Evolutionary conservation across 2,888 invertebrate species (phyloP), one percentile per base, ranked within the genome.

Genomic region (Synergus japonicus): DNA sequence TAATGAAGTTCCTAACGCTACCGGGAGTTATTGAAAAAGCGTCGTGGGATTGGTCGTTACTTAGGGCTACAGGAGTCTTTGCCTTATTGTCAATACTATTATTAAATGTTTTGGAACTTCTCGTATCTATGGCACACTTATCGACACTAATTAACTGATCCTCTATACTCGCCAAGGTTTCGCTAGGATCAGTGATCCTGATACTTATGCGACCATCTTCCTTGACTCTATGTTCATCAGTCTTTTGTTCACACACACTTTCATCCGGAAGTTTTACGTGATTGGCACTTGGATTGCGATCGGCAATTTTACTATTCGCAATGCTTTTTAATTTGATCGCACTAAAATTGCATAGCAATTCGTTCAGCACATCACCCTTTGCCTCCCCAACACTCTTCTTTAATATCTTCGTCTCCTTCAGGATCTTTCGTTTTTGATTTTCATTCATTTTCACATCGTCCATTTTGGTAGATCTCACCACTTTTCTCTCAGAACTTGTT

Each of bases 51-150:
- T 90, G 91, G 89, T 91, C 90, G 84, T 86, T 87, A 88, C 89
- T 91, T 91, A 91, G 80, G 85, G 83, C 90, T 90, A 91, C 87
- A 87, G 91, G 88, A 88, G 86, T 86, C 85, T 84, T 88, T 87
- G 89, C 87, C 87, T 91, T 91, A 91, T 92, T 91, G 90, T 92
- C 90, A 87, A 89, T 89, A 89, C 89, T 86, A 86, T 90, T 90
- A 88, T 85, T 84, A 84, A 79, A 86, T 84, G 60, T 77, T 82
- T 85, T 76, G 80, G 82, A 79, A 79, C 83, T 83, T 81, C 85
- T 84, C 78, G 87, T 89, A 89, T 73, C 88, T 90, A 92, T 91
- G 91, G 91, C 91, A 91, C 91, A 88, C 87, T 85, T 86, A 83
- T 82, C 86, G 86, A 86, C 87, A 87, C 76, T 76, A 77, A 78